Percentiles rank a stretch among this genome's conserved stretches.
Evolutionary conservation across 2,888 invertebrate genomes (phyloP).

Genomic region (Cataglyphis altisquamis): DNA sequence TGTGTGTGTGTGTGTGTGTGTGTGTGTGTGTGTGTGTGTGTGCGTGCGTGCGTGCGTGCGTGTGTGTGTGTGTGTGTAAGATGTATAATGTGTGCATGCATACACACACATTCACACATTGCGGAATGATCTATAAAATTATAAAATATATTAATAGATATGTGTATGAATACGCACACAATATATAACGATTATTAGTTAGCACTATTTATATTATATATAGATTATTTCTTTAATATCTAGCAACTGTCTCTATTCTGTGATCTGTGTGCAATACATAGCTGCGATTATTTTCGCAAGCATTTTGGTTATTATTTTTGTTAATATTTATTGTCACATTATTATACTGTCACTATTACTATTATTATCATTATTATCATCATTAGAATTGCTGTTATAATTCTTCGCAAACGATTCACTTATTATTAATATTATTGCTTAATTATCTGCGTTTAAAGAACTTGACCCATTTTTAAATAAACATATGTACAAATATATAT

Average conservation of each 20-base stretch:
- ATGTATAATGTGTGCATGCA: background rate
- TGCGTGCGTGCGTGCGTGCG: background rate
- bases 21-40: no score
- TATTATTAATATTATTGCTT: slow-evolving; percentile 41
- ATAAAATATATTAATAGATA: slow-evolving; percentile 27
- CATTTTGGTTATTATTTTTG: slow-evolving; percentile 37
- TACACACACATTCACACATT: slow-evolving; percentile 45
- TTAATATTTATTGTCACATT: slow-evolving; percentile 2
- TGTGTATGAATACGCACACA: slow-evolving; percentile 38
- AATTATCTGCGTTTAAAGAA: slow-evolving; percentile 20
- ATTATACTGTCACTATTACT: slow-evolving; percentile 57
- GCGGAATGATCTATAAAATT: slow-evolving; percentile 45
- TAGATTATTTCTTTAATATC: slow-evolving; percentile 68
- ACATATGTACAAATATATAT: no score
- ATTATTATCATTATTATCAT: slow-evolving; percentile 46
- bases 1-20: no score
- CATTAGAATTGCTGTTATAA: background rate
- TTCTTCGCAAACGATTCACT: slow-evolving; percentile 34
- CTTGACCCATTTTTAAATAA: no score
- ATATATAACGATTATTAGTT: slow-evolving; percentile 50
- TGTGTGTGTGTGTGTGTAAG: no score
- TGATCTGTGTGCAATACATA: slow-evolving; percentile 72
- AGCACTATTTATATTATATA: slow-evolving; percentile 66
- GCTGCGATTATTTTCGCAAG: slow-evolving; percentile 44
- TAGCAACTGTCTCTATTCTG: slow-evolving; percentile 73